Evolutionary conservation across 2,888 invertebrate genomes (phyloP).

Genomic region (Cotesia congregata): DNA sequence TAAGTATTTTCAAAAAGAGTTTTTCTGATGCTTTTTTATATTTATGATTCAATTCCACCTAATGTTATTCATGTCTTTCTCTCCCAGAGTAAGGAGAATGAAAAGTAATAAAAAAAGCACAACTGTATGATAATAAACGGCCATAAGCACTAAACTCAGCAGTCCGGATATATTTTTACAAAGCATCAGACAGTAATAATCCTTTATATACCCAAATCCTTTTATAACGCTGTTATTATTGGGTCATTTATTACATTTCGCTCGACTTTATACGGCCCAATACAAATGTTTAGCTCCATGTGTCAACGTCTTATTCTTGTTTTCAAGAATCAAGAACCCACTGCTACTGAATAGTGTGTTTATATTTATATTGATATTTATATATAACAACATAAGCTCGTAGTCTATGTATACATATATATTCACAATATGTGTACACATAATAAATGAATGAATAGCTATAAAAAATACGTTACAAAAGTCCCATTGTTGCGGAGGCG

Average conservation of each 20-base stretch:
- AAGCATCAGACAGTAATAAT: slow-evolving; percentile 44
- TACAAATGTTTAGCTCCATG: slow-evolving; percentile 51
- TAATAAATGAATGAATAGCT: slow-evolving; percentile 13
- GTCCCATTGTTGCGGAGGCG: slow-evolving; percentile 53
- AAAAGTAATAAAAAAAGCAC: background rate
- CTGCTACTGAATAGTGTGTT: background rate
- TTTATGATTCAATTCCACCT: background rate
- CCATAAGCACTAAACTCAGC: background rate
- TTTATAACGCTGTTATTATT: slow-evolving; percentile 54
- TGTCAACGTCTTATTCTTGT: slow-evolving; percentile 69
- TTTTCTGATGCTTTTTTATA: background rate
- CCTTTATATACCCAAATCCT: slow-evolving; percentile 42
- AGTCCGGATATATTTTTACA: background rate
- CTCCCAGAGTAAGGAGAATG: background rate
- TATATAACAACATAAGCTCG: too few species aligned
- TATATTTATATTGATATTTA: background rate
- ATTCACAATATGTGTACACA: background rate
- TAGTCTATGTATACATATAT: background rate
- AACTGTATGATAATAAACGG: background rate
- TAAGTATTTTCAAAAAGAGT: too few species aligned
- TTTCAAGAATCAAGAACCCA: slow-evolving; percentile 15
- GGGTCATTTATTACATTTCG: slow-evolving; percentile 54
- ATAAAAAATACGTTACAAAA: slow-evolving; percentile 30
- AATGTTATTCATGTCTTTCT: background rate
- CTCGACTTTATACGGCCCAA: slow-evolving; percentile 48